Evolutionary conservation across 2,888 invertebrate genomes (phyloP).

Genomic region (Holacanthella duospinosa): DNA sequence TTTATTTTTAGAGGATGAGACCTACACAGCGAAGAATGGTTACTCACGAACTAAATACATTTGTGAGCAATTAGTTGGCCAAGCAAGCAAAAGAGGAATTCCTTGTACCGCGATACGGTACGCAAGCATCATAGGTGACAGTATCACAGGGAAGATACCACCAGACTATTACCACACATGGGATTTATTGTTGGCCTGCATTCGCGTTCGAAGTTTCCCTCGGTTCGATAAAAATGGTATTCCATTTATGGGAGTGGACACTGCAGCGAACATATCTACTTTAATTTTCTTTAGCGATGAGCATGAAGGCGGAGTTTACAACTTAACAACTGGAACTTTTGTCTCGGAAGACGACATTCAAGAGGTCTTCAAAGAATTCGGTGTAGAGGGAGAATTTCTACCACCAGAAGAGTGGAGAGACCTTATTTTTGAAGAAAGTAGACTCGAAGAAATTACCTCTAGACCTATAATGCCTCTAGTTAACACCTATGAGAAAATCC

Average conservation of each 20-base stretch:
- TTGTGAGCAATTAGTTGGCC: conserved; percentile 15
- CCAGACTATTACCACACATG: conserved; percentile 21
- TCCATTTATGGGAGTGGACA: conserved; percentile 19
- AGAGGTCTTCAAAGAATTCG: background rate
- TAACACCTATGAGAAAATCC: too few relatives aligned
- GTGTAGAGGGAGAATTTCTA: background rate
- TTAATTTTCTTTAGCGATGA: conserved; percentile 21
- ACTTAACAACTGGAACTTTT: conserved; percentile 17
- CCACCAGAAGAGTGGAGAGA: background rate
- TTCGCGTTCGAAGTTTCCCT: conserved; percentile 22
- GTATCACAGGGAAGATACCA: conserved; percentile 20
- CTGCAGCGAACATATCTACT: conserved; percentile 16
- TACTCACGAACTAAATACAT: too few relatives aligned
- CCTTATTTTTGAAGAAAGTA: background rate
- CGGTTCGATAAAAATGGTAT: conserved; percentile 13
- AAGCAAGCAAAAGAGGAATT: conserved; percentile 20
- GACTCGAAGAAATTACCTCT: background rate
- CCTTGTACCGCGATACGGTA: conserved; percentile 19
- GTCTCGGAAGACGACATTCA: background rate
- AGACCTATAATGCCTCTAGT: too few relatives aligned
- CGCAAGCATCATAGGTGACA: conserved; percentile 25
- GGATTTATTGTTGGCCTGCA: conserved; percentile 20
- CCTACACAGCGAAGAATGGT: too few relatives aligned
- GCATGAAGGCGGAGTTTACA: conserved; percentile 19
- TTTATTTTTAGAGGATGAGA: too few relatives aligned